phyloP scores from a whole-genome alignment of 2,113 vertebrate species.

The Gavia stellata region DNA sequence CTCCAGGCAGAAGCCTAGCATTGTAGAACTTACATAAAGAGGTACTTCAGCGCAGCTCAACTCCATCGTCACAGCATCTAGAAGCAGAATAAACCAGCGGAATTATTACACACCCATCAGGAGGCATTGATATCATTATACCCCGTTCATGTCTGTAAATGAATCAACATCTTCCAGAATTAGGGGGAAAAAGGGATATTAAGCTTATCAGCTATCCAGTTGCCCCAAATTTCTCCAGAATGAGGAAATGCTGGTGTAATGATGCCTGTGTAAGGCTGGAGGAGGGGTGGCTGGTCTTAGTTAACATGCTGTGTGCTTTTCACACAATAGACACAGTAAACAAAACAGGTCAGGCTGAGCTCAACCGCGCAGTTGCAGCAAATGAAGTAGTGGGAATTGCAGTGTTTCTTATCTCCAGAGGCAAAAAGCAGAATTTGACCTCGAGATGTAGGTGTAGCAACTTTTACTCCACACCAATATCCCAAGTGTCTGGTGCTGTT shows the following conservation, averaged over 20 bases:
- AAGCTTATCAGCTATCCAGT: neutral
- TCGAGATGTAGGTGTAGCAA: neutral
- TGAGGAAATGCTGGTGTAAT: neutral
- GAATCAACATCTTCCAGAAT: neutral
- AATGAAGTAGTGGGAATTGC: neutral
- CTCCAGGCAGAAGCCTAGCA: neutral
- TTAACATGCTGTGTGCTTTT: neutral
- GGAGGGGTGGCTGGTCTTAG: neutral
- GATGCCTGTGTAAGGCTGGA: neutral
- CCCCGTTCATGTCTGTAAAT: neutral
- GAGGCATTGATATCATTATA: neutral
- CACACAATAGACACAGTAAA: neutral
- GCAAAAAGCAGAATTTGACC: neutral
- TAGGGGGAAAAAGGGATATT: neutral
- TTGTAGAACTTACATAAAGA: constrained; percentile 85
- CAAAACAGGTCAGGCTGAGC: neutral
- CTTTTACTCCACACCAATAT: neutral
- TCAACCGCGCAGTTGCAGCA: neutral
- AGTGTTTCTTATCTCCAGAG: neutral
- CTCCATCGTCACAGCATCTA: constrained; percentile 86
- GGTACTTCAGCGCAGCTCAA: constrained; percentile 82
- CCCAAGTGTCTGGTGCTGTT: neutral
- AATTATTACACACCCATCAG: constrained; percentile 16
- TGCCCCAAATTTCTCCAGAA: neutral
- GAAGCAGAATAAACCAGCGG: constrained; percentile 50